Evolutionary conservation across 2,113 vertebrate species (phyloP), one percentile per base, ranked within the genome.

Genomic region (Phalacrocorax pelagicus): DNA sequence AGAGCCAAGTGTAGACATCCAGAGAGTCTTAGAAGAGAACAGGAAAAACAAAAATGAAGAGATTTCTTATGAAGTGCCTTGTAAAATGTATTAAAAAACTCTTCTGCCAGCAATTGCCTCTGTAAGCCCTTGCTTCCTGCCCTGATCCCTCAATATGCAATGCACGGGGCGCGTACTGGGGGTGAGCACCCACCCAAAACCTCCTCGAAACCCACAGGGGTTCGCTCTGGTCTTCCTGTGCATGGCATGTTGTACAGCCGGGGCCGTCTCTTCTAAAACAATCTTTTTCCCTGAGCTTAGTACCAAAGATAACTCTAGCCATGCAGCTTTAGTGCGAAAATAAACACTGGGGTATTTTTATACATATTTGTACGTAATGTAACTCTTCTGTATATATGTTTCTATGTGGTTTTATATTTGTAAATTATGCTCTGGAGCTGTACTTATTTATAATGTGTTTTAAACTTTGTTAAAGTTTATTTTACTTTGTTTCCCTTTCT

Each of bases 361-460:
- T 97, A 96, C 95, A 95, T 95, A 90, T 93, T 95, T 96, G 70
- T 97, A 95, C 30, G 89, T 96, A 96, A 96, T 97, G 96, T 96
- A 83, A 89, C 94, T 97, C 88, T 90, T 96, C 96, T 98, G 97
- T 98, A 98, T 96, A 97, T 97, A 97, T n/a, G 32, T 98, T 98
- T 98, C 96, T 98, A 98, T 87, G 95, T 95, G 96, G 94, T 92
- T 98, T 96, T 98, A 94, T 98, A 98, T 98, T 98, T 98, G 97
- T 98, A 98, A 98, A 97, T 98, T 98, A 98, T 96, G 93, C 90
- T 89, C 94, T 89, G 95, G 94, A 97, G 79, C 87, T 98, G 97
- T 97, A 97, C 97, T 98, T 97, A 98, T 98, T 98, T 98, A 98
- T 98, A 97, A 98, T 88, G 75, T 94, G 92, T 92, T 96, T 97